Base-by-base conservation (phyloP, 2,888 invertebrate species). In the Perithous albicinctus region DNA sequence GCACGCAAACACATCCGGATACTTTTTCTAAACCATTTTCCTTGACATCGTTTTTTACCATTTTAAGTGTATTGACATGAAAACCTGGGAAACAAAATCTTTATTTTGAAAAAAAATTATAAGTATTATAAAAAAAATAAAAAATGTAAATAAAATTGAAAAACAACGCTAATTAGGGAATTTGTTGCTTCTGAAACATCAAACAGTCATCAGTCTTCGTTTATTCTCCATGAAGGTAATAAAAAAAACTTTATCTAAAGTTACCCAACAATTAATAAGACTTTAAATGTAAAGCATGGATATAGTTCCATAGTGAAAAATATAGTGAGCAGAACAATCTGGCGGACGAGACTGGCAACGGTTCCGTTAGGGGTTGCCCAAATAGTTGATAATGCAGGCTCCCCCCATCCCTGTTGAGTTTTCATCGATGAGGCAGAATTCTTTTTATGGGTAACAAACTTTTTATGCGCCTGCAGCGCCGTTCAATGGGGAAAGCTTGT, bases 351-450 rank as follows among this genome's bases (percentile, higher is more conserved):
- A 46, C 63, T 46, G 59, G 87, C 66, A 89, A 87, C 88, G 84
- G 86, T 77, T 78, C 64, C 48, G 69, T 48, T 48, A 38, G 32
- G 79, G 61, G 66, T 69, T 61, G 63, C 15, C 41, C 12, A 41
- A 32, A 56, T 80, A 29, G 90, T 89, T 90, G 91, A 89, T 91
- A 91, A 91, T 82, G 83, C 84, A 90, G 90, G 76, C 80, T 82
- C 84, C 84, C 80, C 79, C 79, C 77, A 1, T 66, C 67, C 84
- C 83, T 86, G 70, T 80, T 38, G 63, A 35, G 80, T 86, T 87
- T 78, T 70, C 63, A 90, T 89, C 91, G 91, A 90, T 89, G 87
- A 66, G 81, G 90, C 82, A 91, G 91, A 86, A 87, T 87, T 89
- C 91, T 90, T 90, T 89, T 87, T 82, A 72, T 83, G 86, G 90